Evolutionary conservation across 92 coral and sea anemone genomes (phyloP).

Genomic region (Muricea muricata): DNA sequence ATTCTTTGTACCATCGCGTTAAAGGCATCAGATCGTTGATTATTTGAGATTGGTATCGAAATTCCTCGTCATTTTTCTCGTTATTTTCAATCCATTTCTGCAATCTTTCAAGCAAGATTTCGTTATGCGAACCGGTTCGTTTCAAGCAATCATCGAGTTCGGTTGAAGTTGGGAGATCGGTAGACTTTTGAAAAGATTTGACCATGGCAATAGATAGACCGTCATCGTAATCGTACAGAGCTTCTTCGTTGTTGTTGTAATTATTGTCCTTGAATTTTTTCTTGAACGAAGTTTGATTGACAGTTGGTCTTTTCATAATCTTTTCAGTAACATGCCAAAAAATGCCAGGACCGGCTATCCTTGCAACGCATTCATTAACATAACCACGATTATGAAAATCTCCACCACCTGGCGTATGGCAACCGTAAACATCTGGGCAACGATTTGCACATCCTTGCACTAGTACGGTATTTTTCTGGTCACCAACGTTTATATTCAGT

Average conservation of each 20-base stretch:
- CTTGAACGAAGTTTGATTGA: slow-evolving; percentile 33
- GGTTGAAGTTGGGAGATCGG: slow-evolving; percentile 17
- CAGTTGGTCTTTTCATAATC: slow-evolving; percentile 30
- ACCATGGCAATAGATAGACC: slow-evolving; percentile 62
- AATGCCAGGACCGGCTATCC: not conserved
- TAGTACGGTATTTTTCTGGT: slow-evolving; percentile 37
- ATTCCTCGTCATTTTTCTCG: not conserved
- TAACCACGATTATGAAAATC: not conserved
- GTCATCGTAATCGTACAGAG: slow-evolving; percentile 54
- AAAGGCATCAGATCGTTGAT: slow-evolving; percentile 49
- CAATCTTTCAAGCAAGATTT: slow-evolving; percentile 30
- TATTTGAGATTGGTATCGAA: slow-evolving; percentile 36
- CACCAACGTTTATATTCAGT: slow-evolving; percentile 32
- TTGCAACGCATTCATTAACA: not conserved
- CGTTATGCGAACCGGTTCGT: slow-evolving; percentile 16
- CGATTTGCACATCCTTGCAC: slow-evolving; percentile 29
- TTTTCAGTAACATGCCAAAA: not conserved
- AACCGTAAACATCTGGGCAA: slow-evolving; percentile 42
- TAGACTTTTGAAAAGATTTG: slow-evolving; percentile 40
- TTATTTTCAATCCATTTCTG: slow-evolving; percentile 16
- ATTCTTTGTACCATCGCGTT: slow-evolving; percentile 57
- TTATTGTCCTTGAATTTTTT: slow-evolving; percentile 49
- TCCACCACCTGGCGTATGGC: slow-evolving; percentile 40
- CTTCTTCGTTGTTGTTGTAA: slow-evolving; percentile 60
- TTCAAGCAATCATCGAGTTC: slow-evolving; percentile 28